Conservation (phyloP, 1,140 invertebrate species). For the Lordiphosa stackelbergi region DNA sequence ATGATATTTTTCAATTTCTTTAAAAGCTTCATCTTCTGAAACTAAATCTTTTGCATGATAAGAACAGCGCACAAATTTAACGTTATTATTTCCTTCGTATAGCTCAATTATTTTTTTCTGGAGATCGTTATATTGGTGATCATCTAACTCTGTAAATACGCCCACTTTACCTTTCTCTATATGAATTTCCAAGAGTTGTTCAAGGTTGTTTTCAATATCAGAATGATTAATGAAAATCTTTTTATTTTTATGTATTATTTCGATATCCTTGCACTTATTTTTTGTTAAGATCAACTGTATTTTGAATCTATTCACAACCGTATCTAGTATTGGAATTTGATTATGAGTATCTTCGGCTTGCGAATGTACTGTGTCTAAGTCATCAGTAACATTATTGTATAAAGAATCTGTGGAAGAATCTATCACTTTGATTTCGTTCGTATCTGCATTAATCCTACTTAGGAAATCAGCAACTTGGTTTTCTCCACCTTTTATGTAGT, state of each 20-base stretch:
- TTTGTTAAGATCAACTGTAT: conserved; percentile 15
- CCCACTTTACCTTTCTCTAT: neutral
- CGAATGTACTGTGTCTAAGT: neutral
- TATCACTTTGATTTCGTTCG: neutral
- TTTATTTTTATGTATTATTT: conserved; percentile 3
- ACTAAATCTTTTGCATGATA: too few relatives aligned
- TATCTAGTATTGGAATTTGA: conserved; percentile 16
- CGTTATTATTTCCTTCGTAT: too few relatives aligned
- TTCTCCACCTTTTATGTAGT: conserved; percentile 72
- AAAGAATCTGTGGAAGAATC: neutral
- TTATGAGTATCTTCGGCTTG: conserved; percentile 20
- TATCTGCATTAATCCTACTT: conserved; percentile 1
- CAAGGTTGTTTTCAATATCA: neutral
- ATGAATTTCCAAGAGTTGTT: neutral
- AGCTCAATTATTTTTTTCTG: too few relatives aligned
- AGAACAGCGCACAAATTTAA: too few relatives aligned
- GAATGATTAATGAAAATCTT: neutral
- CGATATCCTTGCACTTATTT: conserved; percentile 10
- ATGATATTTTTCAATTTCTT: too few relatives aligned
- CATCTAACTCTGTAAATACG: too few relatives aligned
- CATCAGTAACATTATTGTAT: neutral
- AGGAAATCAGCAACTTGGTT: conserved; percentile 20
- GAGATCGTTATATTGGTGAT: too few relatives aligned
- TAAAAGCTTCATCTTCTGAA: too few relatives aligned
- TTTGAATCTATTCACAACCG: conserved; percentile 22